Base-by-base conservation (phyloP, 1,140 invertebrate species). In the Camponotus vicinus region DNA sequence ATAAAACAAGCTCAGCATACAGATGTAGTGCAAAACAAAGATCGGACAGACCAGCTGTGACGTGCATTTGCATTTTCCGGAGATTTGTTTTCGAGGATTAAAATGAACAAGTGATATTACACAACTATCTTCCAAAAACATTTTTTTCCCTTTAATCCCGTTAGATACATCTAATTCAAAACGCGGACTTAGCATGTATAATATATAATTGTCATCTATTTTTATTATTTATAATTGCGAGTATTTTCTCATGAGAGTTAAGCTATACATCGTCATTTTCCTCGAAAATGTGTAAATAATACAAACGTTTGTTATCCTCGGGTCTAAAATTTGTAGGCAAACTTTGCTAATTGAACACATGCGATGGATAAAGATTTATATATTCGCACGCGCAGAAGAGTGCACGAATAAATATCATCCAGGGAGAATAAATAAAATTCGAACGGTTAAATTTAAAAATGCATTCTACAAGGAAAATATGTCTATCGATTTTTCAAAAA, bases 281-380 rank as follows among this genome's bases (percentile, higher is more conserved):
- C 79, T 45, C 79, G 69, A 61, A 52, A 52, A 52, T 52, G 49
- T 73, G 79, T 75, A 83, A 83, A 83, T 75, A 83, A 75, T 75
- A 63, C 57, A 61, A 83, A 63, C 55, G 55, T 83, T 75, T 83
- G 69, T 61, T 83, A 83, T 67, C 55, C 69, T n/a, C 40, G 37
- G 8, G 11, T 83, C 69, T 83, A 70, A 83, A 83, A 83, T 83
- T 63, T 83, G 69, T 66, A 63, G 4, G 79, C 69, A 83, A 83
- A 83, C 55, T 75, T 75, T 61, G 71, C 40, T 83, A 83, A 83
- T 83, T 52, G 40, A 73, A 83, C 57, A 69, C 79, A 69, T 83
- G 79, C 69, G n/a, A 57, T 83, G 79, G 75, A 83, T 83, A 83
- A 83, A 83, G 79, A 83, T 83, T 83, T 75, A 83, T 61, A 49